Percentiles rank a stretch among this genome's conserved stretches.
Conservation (phyloP, 1,140 invertebrate genomes). For the Musca vetustissima region DNA sequence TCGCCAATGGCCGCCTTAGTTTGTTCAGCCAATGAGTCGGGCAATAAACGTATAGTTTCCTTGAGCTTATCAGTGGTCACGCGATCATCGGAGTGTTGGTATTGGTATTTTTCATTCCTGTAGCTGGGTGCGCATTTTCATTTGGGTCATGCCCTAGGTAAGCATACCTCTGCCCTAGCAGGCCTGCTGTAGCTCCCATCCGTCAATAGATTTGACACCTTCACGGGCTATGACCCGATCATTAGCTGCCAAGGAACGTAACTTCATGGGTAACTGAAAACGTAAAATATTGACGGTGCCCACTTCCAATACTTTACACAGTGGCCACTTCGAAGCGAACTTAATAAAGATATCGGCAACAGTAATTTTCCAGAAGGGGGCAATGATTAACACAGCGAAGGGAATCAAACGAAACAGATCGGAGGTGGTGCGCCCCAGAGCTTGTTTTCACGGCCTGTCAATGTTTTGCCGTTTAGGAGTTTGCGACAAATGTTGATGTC, state of each 20-base stretch:
- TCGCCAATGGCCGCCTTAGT: slow-evolving; percentile 93
- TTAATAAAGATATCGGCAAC: slow-evolving; percentile 94
- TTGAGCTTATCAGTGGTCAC: slow-evolving; percentile 89
- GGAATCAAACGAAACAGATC: slow-evolving; percentile 96
- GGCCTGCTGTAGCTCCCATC: slow-evolving; percentile 90
- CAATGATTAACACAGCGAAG: slow-evolving; percentile 96
- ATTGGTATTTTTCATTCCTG: slow-evolving; percentile 95
- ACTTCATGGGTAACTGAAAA: slow-evolving; percentile 91
- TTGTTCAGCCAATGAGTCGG: slow-evolving; percentile 82
- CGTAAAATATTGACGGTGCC: slow-evolving; percentile 89
- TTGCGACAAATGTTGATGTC: slow-evolving; percentile 86
- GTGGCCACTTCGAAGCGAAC: too few relatives aligned
- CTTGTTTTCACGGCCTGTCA: slow-evolving; percentile 89
- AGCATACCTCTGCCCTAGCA: slow-evolving; percentile 95
- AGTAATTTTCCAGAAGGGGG: slow-evolving; percentile 99
- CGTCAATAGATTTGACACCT: slow-evolving; percentile 85
- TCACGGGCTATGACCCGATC: slow-evolving; percentile 96
- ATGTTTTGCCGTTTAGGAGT: slow-evolving; percentile 78
- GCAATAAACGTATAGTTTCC: slow-evolving; percentile 87
- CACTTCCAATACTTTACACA: slow-evolving; percentile 92
- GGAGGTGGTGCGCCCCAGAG: slow-evolving; percentile 91
- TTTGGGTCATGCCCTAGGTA: slow-evolving; percentile 91
- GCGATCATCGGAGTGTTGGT: slow-evolving; percentile 86
- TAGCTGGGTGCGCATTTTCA: slow-evolving; percentile 81
- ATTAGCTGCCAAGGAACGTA: slow-evolving; percentile 88